Percentiles rank a stretch among this genome's conserved stretches.
These are phyloP conservation scores for Euwallacea similis DNA, from an alignment of 1,140 invertebrate genomes.

Conservation along the genomic window DNA sequence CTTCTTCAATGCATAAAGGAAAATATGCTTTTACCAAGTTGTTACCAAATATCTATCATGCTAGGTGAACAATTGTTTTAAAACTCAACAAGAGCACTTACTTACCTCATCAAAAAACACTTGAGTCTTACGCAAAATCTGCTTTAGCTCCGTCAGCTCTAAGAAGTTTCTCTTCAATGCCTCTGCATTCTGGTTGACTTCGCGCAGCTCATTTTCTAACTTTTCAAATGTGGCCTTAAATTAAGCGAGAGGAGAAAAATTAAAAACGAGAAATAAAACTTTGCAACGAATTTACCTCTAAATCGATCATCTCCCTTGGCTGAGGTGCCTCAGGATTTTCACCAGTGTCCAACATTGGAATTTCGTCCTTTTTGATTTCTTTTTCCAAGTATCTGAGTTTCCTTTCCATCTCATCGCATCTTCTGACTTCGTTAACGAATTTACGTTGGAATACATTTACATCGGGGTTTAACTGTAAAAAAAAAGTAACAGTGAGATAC, in stretches of 20 bases:
- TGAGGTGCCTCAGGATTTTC: constrained; percentile 98
- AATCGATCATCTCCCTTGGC: constrained; percentile 98
- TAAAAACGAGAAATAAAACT: background rate
- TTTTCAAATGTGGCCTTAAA: constrained; percentile 92
- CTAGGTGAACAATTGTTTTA: constrained; percentile 44
- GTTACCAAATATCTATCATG: constrained; percentile 40
- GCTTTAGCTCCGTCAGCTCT: constrained; percentile 94
- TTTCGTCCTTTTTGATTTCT: constrained; percentile 96
- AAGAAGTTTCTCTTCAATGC: constrained; percentile 94
- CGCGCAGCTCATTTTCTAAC: constrained; percentile 91
- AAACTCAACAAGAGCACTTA: constrained; percentile 36
- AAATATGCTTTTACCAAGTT: constrained; percentile 21
- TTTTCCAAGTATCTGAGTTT: constrained; percentile 95
- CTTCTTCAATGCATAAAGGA: too few species aligned
- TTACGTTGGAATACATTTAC: constrained; percentile 95
- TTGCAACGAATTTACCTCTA: constrained; percentile 70
- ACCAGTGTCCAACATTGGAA: constrained; percentile 95
- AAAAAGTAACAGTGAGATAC: background rate
- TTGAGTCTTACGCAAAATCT: constrained; percentile 95
- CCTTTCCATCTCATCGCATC: constrained; percentile 95
- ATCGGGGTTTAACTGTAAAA: constrained; percentile 82
- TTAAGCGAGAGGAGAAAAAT: too few species aligned
- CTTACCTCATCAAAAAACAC: constrained; percentile 97
- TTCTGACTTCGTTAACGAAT: constrained; percentile 91
- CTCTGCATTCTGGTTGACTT: constrained; percentile 97